phyloP scores from a whole-genome alignment of 2,797 vertebrate genomes.

The Pitangus sulphuratus region DNA sequence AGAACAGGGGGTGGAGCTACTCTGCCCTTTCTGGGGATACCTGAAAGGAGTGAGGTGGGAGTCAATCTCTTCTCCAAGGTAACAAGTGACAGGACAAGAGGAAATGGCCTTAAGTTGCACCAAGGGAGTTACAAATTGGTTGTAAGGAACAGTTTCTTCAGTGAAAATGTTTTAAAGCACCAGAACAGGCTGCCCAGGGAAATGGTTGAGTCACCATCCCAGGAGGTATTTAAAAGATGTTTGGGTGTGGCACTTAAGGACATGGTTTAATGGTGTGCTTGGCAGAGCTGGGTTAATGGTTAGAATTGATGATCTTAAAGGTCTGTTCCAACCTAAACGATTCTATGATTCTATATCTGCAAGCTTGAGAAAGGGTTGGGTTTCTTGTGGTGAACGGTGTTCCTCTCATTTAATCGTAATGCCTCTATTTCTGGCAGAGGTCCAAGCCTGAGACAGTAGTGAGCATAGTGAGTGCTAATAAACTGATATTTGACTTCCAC shows the following conservation, averaged over 20 bases:
- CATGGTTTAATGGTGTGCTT: background rate
- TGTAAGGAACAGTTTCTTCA: background rate
- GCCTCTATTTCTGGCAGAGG: background rate
- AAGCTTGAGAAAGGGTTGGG: background rate
- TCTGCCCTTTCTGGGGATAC: background rate
- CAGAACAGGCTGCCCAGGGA: background rate
- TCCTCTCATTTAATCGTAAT: constrained; percentile 12
- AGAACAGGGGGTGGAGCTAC: background rate
- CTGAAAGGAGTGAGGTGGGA: background rate
- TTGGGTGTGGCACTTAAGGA: background rate
- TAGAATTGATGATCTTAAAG: background rate
- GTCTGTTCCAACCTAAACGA: background rate
- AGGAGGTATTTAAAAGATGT: background rate
- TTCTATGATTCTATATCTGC: background rate
- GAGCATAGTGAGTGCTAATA: background rate
- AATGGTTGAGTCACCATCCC: background rate
- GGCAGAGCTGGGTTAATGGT: background rate
- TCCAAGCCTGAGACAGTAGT: background rate
- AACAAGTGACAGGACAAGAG: background rate
- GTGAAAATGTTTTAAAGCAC: background rate
- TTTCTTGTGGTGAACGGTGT: background rate
- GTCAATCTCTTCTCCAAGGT: background rate
- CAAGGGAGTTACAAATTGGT: background rate
- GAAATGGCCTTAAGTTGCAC: background rate
- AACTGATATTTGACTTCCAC: background rate